These are phyloP conservation scores for Brachypteracias leptosomus DNA, from an alignment of 2,113 vertebrate genomes.

Conservation along the genomic window DNA sequence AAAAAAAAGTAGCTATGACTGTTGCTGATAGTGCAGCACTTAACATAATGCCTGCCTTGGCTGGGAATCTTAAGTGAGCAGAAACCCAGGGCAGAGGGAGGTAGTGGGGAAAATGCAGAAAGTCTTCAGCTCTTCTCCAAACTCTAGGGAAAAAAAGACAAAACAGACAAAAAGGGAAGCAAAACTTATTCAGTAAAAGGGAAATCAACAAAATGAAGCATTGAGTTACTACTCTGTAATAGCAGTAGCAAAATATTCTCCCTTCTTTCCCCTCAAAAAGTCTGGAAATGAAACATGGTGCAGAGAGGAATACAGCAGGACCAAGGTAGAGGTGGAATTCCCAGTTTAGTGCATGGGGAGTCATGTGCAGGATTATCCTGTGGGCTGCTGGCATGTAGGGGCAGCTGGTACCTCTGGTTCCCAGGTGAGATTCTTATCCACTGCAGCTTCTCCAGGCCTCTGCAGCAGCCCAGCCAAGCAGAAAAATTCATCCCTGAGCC, in stretches of 20 bases:
- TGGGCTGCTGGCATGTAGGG: not conserved
- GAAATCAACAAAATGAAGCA: not conserved
- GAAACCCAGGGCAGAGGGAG: not conserved
- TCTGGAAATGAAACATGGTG: not conserved
- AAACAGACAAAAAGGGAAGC: not conserved
- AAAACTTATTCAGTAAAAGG: not conserved
- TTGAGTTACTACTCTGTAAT: not conserved
- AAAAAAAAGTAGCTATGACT: not conserved
- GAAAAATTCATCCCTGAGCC: not conserved
- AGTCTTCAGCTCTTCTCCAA: not conserved
- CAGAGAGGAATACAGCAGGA: not conserved
- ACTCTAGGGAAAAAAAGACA: not conserved
- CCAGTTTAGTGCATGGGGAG: not conserved
- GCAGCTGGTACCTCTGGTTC: not conserved
- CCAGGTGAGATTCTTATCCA: not conserved
- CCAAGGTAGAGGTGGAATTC: not conserved
- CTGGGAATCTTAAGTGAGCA: not conserved
- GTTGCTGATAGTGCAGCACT: conserved; percentile 22
- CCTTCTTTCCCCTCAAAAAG: not conserved
- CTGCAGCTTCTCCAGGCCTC: not conserved
- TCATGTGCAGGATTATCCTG: not conserved
- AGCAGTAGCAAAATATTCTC: not conserved
- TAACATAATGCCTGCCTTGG: conserved; percentile 22
- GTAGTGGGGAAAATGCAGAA: not conserved
- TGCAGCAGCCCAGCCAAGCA: not conserved